phyloP scores from a whole-genome alignment of 1,140 invertebrate genomes.

The Stratiolaelaps scimitus region DNA sequence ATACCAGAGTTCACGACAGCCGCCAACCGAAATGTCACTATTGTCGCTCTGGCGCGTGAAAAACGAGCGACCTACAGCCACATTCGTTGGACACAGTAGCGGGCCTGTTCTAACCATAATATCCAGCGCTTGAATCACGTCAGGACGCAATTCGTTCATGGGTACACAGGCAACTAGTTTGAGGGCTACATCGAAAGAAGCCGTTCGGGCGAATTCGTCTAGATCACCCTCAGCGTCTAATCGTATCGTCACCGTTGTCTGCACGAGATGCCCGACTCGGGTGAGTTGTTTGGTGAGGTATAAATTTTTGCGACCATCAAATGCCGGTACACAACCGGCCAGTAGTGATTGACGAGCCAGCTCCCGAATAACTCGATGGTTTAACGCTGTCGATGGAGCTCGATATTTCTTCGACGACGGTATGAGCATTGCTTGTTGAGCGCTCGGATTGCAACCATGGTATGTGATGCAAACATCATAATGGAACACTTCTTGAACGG shows the following conservation, averaged over 20 bases:
- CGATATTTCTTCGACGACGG: background rate
- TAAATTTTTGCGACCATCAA: background rate
- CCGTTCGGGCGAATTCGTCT: slow-evolving; percentile 7
- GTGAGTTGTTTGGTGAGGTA: background rate
- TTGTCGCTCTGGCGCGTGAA: background rate
- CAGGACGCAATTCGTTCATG: background rate
- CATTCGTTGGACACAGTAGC: background rate
- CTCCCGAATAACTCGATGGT: background rate
- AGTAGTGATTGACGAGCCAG: background rate
- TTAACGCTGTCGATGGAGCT: background rate
- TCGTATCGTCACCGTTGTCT: background rate
- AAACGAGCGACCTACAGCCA: slow-evolving; percentile 6
- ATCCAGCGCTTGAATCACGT: slow-evolving; percentile 20
- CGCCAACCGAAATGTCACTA: slow-evolving; percentile 27
- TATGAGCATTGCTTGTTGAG: background rate
- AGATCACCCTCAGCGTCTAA: background rate
- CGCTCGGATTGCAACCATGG: background rate
- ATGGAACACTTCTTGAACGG: background rate
- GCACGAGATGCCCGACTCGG: background rate
- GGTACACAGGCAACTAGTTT: background rate
- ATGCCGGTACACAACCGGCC: background rate
- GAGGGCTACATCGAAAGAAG: background rate
- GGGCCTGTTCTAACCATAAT: slow-evolving; percentile 18
- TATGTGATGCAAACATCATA: slow-evolving; percentile 1
- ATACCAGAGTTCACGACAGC: slow-evolving; percentile 34